Evolutionary conservation across 2,797 vertebrate genomes (phyloP), one percentile per base, ranked within the genome.

Genomic region (Centroberyx gerrardi): DNA sequence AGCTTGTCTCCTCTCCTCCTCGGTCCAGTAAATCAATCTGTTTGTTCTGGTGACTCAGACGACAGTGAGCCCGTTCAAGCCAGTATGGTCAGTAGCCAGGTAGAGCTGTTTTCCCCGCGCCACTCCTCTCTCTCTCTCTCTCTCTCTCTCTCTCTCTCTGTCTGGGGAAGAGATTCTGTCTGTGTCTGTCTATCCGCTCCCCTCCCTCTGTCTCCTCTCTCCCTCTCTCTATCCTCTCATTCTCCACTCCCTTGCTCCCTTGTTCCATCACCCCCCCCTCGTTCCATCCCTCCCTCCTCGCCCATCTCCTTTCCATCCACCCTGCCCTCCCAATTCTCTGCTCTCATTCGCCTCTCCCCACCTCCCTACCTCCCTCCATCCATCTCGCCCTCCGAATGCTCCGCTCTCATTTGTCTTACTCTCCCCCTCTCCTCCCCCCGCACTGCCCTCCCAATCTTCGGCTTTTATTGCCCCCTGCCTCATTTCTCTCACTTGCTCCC

Each of bases 31-130:
- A 86, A 87, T 86, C 72, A 77, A 70, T 80, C 67, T 66, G 86
- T 88, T 83, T 68, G 72, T 69, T 74, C 40, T 64, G 84, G 85
- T 84, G 81, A 86, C 74, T 87, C 83, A 75, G 82, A 76, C 42
- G 40, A 82, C 79, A 60, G 40, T 5, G 62, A 78, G 68, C 55
- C 53, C 2, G 22, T 72, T 64, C 40, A 49, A 76, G 58, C 62
- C 65, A 22, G 14, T 8, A 33, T 6, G 66, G 5, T 82, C 64
- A 66, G 58, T 74, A 61, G 60, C 44, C 64, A 54, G 64, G 42
- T 77, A 53, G 22, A 22, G 22, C 56, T 46, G 40, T 33, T 73
- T 17, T 70, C 31, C 31, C 7, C n/a, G 8, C 22, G 22, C n/a
- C 62, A 28, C 65, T 64, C 60, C 2, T 22, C 59, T 67, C 38